Base-by-base conservation (phyloP, 2,888 invertebrate genomes). In the Tanytarsus gracilentus region DNA sequence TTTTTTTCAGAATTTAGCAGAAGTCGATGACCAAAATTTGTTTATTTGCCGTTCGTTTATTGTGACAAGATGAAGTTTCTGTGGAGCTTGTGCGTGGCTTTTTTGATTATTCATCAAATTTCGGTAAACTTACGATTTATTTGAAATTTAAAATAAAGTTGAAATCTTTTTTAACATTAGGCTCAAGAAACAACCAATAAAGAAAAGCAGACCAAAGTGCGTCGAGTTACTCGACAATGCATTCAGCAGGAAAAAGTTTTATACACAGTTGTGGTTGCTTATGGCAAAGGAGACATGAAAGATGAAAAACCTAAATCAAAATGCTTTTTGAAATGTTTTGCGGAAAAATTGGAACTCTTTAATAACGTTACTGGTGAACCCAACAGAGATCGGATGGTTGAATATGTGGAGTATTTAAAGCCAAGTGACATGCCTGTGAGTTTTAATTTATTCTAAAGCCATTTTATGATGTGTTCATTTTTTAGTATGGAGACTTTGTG, bases 281-380 rank as follows among this genome's bases (percentile, higher is more conserved):
- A 33, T 33, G 27, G 55, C 16, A 55, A 40, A 40, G 55, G 55
- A 39, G 55, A 55, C 6, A 26, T 55, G 5, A 33, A 18, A n/a
- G 55, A 55, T 26, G 26, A 26, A 16, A 55, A 27, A 14, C 9
- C 14, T 1, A 16, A 23, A 25, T 25, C 26, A 14, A 55, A 55
- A 18, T 55, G 55, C 16, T 55, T 55, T 7, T 23, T 55, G 14
- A 55, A 40, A 25, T 55, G 55, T 16, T 39, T 55, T 39, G 55
- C 55, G 1, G 25, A 33, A 4, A 55, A 39, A 26, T n/a, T 55
- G 7, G 23, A 26, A n/a, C 27, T 55, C 1, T 39, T 55, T 16
- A 40, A 40, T 33, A 9, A 11, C 9, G 39, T 11, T 4, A 44
- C 25, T 40, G 40, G 55, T 4, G 33, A 25, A 11, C 33, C 33